phyloP scores from a whole-genome alignment of 2,888 invertebrate genomes.

The Napeogenes sylphis region DNA sequence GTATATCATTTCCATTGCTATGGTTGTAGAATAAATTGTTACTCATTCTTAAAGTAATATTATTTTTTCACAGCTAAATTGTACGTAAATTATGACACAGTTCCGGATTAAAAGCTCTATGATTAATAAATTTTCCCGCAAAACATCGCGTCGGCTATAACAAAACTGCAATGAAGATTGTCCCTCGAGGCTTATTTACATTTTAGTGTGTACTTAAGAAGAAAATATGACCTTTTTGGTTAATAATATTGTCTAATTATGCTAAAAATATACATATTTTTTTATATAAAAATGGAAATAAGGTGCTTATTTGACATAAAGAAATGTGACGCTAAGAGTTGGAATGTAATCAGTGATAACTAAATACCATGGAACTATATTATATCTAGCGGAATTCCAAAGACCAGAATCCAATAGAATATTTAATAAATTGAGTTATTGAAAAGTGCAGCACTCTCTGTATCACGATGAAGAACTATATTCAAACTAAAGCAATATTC shows the following conservation, averaged over 20 bases:
- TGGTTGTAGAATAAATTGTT: not conserved
- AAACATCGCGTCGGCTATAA: not conserved
- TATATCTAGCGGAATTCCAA: too few relatives aligned
- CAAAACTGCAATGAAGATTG: slow-evolving; percentile 39
- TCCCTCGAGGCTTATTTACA: slow-evolving; percentile 54
- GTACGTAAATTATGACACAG: slow-evolving; percentile 6
- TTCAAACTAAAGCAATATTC: too few relatives aligned
- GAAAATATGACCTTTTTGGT: slow-evolving; percentile 45
- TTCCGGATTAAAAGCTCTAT: slow-evolving; percentile 6
- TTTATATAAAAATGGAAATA: too few relatives aligned
- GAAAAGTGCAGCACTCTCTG: too few relatives aligned
- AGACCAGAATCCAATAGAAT: too few relatives aligned
- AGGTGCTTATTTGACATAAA: too few relatives aligned
- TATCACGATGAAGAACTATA: too few relatives aligned
- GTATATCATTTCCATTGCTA: not conserved
- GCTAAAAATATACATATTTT: too few relatives aligned
- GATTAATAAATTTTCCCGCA: slow-evolving; percentile 1
- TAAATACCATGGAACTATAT: too few relatives aligned
- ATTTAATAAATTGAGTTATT: too few relatives aligned
- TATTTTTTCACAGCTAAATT: not conserved
- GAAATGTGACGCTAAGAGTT: too few relatives aligned
- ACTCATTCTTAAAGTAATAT: not conserved
- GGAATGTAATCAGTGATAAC: too few relatives aligned
- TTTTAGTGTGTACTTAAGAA: slow-evolving; percentile 59
- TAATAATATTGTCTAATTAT: not conserved